These are phyloP conservation scores for Phocoena phocoena DNA, from an alignment of 2,113 vertebrate genomes.

Conservation along the genomic window DNA sequence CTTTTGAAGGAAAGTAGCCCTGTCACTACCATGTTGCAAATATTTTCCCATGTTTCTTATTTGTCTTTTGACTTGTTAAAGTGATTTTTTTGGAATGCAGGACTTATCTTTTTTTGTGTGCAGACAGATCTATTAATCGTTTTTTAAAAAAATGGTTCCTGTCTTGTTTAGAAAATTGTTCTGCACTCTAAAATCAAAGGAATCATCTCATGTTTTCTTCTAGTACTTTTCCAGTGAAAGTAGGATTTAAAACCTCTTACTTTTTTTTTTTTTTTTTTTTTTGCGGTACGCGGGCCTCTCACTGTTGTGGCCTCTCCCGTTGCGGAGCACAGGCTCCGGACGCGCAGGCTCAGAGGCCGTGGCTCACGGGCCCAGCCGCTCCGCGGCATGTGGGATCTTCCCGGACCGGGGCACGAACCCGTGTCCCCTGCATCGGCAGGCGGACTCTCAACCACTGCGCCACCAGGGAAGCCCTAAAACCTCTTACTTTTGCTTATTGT, in stretches of 20 bases:
- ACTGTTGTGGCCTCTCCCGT: too few species aligned
- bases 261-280: too few species aligned
- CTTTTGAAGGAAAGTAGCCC: neutral
- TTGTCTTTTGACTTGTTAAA: neutral
- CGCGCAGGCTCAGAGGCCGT: too few species aligned
- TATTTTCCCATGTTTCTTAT: neutral
- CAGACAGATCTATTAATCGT: neutral
- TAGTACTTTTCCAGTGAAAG: neutral
- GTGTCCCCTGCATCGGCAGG: too few species aligned
- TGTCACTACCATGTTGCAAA: neutral
- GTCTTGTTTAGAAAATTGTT: slow-evolving; percentile 12
- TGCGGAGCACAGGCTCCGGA: too few species aligned
- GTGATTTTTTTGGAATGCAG: neutral
- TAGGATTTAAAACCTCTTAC: neutral
- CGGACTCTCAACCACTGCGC: too few species aligned
- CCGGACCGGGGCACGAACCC: too few species aligned
- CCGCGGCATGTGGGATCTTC: too few species aligned
- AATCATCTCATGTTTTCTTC: neutral
- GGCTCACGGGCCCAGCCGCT: too few species aligned
- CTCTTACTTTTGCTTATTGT: neutral
- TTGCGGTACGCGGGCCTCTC: too few species aligned
- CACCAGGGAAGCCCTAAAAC: too few species aligned
- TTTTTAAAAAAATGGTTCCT: neutral
- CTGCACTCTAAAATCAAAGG: neutral
- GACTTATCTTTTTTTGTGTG: neutral